A percentile compares a stretch with the other conserved stretches of the same genome.
Evolutionary conservation across 1,140 invertebrate genomes (phyloP).

Genomic region (Varroa destructor): DNA sequence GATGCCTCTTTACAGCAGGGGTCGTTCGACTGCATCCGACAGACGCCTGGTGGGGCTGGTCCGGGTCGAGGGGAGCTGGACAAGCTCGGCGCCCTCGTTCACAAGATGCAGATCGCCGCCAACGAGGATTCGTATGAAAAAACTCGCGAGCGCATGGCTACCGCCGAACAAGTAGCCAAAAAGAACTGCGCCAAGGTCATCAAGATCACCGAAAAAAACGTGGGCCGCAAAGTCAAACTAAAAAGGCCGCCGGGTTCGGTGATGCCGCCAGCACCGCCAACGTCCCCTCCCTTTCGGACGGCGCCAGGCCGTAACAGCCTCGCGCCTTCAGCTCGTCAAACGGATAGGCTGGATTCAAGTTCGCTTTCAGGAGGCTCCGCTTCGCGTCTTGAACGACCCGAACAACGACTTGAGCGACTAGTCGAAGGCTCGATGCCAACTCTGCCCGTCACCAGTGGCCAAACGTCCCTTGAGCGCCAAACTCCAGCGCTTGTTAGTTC

Average conservation of each 20-base stretch:
- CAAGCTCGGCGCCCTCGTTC: conserved; percentile 62
- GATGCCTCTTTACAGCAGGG: conserved; percentile 22
- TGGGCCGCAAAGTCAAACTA: conserved; percentile 20
- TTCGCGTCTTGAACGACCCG: not conserved
- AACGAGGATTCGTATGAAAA: conserved; percentile 87
- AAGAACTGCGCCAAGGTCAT: conserved; percentile 51
- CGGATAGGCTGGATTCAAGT: too few species aligned
- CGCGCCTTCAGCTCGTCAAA: not conserved
- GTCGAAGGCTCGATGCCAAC: conserved; percentile 22
- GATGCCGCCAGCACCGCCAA: not conserved
- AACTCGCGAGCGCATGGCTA: conserved; percentile 70
- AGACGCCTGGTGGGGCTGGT: not conserved
- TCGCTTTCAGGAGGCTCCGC: not conserved
- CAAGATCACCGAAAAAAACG: conserved; percentile 19
- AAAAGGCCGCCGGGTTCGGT: not conserved
- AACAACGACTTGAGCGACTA: conserved; percentile 18
- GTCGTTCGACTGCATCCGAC: conserved; percentile 25
- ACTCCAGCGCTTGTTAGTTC: too few species aligned
- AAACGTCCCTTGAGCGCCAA: too few species aligned
- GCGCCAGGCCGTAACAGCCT: not conserved
- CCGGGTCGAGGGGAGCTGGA: conserved; percentile 44
- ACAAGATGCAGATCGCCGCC: conserved; percentile 73
- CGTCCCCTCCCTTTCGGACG: conserved; percentile 10
- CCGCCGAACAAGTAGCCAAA: conserved; percentile 70
- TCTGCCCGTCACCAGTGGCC: not conserved